phyloP scores from a whole-genome alignment of 2,888 invertebrate genomes.

The Lordiphosa fenestrarum region DNA sequence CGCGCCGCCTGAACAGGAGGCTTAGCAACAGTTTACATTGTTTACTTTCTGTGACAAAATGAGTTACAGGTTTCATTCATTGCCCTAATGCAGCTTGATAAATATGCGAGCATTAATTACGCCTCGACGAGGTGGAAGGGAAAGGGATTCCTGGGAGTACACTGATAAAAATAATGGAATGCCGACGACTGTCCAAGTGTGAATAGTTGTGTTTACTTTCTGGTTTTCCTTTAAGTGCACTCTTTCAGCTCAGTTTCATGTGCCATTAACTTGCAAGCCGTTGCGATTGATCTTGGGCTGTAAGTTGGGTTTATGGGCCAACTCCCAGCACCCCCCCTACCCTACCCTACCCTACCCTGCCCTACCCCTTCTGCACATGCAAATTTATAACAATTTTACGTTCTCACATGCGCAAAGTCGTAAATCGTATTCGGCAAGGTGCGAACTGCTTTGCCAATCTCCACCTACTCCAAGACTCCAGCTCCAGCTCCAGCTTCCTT shows the following conservation, averaged over 20 bases:
- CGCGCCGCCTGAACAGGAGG: slow-evolving; percentile 10
- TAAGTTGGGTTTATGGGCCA: slow-evolving; percentile 49
- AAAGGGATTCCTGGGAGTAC: neutral
- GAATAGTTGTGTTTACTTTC: neutral
- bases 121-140: slow-evolving; percentile 47
- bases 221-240: slow-evolving; percentile 19
- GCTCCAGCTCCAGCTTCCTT: too few relatives aligned
- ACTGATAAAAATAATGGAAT: too few relatives aligned
- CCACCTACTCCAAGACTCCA: slow-evolving; percentile 17
- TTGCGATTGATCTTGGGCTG: slow-evolving; percentile 65
- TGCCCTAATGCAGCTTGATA: slow-evolving; percentile 71
- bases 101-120: slow-evolving; percentile 73
- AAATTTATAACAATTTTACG: slow-evolving; percentile 73
- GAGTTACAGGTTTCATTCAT: slow-evolving; percentile 70
- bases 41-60: slow-evolving; percentile 65
- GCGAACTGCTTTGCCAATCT: slow-evolving; percentile 52
- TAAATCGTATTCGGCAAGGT: slow-evolving; percentile 67
- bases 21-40: slow-evolving; percentile 68
- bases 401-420: slow-evolving; percentile 67
- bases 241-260: slow-evolving; percentile 52
- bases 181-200: too few relatives aligned
- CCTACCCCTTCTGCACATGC: slow-evolving; percentile 49
- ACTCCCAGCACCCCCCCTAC: slow-evolving; percentile 1
- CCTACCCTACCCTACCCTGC: neutral
- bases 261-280: slow-evolving; percentile 63